Conservation (phyloP, 1,140 invertebrate species). For the Aphidius ervi region DNA sequence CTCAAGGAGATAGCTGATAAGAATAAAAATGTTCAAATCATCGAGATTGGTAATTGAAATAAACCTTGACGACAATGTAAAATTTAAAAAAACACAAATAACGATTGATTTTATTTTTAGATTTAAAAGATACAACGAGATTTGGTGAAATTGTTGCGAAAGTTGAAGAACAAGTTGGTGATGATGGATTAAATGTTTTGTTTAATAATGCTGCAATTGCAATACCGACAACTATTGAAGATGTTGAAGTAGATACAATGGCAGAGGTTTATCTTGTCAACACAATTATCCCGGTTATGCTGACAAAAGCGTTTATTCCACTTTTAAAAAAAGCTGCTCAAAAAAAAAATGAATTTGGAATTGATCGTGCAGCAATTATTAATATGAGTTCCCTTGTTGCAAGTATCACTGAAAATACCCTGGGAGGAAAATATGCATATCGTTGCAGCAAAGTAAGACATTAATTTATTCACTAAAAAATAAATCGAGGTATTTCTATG, state of each 20-base stretch:
- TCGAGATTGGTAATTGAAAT: slow-evolving; percentile 59
- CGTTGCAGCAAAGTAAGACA: slow-evolving; percentile 73
- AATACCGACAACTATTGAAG: slow-evolving; percentile 65
- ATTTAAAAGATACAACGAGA: slow-evolving; percentile 61
- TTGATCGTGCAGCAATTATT: slow-evolving; percentile 67
- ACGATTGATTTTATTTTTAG: slow-evolving; percentile 49
- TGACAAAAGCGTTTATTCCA: slow-evolving; percentile 73
- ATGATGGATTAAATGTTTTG: slow-evolving; percentile 73
- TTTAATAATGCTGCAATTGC: slow-evolving; percentile 83
- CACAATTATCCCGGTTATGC: slow-evolving; percentile 75
- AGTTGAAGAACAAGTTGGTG: slow-evolving; percentile 60
- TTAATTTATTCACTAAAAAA: neutral
- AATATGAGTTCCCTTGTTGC: slow-evolving; percentile 82
- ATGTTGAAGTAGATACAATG: slow-evolving; percentile 69
- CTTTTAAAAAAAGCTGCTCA: slow-evolving; percentile 67
- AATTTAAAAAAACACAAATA: too few species aligned
- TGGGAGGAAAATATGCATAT: slow-evolving; percentile 79
- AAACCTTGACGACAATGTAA: too few species aligned
- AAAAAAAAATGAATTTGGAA: slow-evolving; percentile 55
- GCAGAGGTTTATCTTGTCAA: slow-evolving; percentile 70
- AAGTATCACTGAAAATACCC: slow-evolving; percentile 69
- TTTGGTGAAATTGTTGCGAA: slow-evolving; percentile 58
- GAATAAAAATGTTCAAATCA: slow-evolving; percentile 61
- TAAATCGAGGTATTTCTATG: too few species aligned
- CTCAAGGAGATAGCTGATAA: slow-evolving; percentile 57